A percentile compares a stretch with the other conserved stretches of the same genome.
phyloP scores from a whole-genome alignment of 2,888 invertebrate genomes.

The Dynastes maya region DNA sequence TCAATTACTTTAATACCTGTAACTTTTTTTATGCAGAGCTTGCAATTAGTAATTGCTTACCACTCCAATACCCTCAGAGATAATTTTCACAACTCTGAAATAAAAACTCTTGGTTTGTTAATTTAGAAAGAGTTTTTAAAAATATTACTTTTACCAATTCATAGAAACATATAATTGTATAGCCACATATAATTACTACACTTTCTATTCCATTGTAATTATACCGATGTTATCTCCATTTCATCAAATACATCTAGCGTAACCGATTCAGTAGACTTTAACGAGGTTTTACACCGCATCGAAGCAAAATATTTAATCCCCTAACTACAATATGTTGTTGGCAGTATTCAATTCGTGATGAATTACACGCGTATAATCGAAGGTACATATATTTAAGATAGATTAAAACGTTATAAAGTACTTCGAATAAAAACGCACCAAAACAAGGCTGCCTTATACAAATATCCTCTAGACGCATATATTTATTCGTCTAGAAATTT shows the following conservation, averaged over 20 bases:
- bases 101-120: too few species aligned
- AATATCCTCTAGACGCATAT: neutral
- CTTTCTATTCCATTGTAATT: neutral
- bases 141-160: too few species aligned
- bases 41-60: too few species aligned
- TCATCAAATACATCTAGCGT: slow-evolving; percentile 16
- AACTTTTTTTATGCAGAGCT: too few species aligned
- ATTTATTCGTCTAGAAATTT: slow-evolving; percentile 25
- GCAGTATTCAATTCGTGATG: too few species aligned
- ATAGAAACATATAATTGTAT: too few species aligned
- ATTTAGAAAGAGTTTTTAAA: too few species aligned
- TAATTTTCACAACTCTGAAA: too few species aligned
- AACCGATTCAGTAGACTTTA: neutral
- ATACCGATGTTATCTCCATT: neutral
- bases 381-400: slow-evolving; percentile 6
- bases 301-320: neutral
- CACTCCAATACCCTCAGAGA: too few species aligned
- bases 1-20: too few species aligned
- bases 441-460: neutral
- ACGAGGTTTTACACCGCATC: neutral
- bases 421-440: slow-evolving; percentile 11
- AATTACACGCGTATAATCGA: slow-evolving; percentile 1
- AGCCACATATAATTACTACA: neutral
- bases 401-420: slow-evolving; percentile 22
- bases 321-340: too few species aligned